These are phyloP conservation scores for Protomyctophum bolini DNA, from an alignment of 2,113 vertebrate species.

Conservation along the genomic window DNA sequence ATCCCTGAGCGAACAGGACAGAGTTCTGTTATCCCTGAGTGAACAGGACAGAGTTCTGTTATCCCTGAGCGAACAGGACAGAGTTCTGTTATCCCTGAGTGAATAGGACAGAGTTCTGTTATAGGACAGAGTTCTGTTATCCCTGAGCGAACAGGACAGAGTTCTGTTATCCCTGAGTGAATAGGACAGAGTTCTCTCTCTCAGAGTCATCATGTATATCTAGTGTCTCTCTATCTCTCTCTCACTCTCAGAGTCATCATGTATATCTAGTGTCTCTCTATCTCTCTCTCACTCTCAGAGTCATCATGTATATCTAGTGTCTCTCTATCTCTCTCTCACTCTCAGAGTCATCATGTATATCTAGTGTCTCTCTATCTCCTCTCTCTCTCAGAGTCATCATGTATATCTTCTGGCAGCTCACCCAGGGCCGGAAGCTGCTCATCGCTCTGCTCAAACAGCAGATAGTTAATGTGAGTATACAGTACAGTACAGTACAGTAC, in stretches of 20 bases:
- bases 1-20: too few relatives aligned
- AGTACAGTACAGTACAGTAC: neutral
- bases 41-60: too few relatives aligned
- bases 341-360: constrained; percentile 78
- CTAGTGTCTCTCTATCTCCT: neutral
- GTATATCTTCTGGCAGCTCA: constrained; percentile 89
- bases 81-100: too few relatives aligned
- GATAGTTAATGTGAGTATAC: constrained; percentile 88
- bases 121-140: too few relatives aligned
- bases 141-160: too few relatives aligned
- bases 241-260: constrained; percentile 76
- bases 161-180: too few relatives aligned
- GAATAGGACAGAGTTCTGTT: too few relatives aligned
- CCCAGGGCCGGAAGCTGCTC: constrained; percentile 83
- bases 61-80: too few relatives aligned
- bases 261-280: too few relatives aligned
- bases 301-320: constrained; percentile 59
- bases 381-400: constrained; percentile 80
- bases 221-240: constrained; percentile 65
- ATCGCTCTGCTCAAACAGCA: constrained; percentile 79
- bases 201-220: constrained; percentile 86
- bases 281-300: constrained; percentile 67
- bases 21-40: too few relatives aligned
- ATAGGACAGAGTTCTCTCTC: neutral
- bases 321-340: neutral